Evolutionary conservation across 2,888 invertebrate genomes (phyloP).

Genomic region (Zygaena filipendulae): DNA sequence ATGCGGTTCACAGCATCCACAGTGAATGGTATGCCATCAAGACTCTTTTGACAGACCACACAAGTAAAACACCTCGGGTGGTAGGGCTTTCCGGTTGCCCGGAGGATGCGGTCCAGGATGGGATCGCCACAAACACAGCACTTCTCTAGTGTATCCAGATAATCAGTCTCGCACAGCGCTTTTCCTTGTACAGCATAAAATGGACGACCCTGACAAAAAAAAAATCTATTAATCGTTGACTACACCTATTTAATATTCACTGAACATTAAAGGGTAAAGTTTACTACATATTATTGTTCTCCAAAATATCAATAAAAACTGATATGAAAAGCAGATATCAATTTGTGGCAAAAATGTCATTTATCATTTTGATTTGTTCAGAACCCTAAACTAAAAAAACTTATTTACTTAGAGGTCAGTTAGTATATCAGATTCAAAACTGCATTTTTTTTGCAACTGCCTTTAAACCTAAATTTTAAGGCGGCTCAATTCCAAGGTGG

Average conservation of each 20-base stretch:
- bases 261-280: conserved; percentile 1
- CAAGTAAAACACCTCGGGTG: conserved; percentile 98
- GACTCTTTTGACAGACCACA: conserved; percentile 92
- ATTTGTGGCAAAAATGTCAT: no score
- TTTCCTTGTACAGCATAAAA: conserved; percentile 96
- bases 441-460: no score
- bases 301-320: no score
- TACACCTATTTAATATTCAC: conserved; percentile 5
- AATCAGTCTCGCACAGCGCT: conserved; percentile 96
- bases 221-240: no score
- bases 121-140: conserved; percentile 96
- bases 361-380: no score
- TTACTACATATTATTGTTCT: background rate
- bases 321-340: no score
- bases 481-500: no score
- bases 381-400: no score
- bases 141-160: conserved; percentile 95
- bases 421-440: no score
- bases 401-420: no score
- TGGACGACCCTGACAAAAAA: conserved; percentile 86
- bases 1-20: conserved; percentile 98
- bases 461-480: no score
- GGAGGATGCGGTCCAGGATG: conserved; percentile 91
- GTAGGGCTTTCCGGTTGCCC: conserved; percentile 97
- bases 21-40: conserved; percentile 98